Percentiles rank a stretch among this genome's conserved stretches.
These are phyloP conservation scores for Melolontha melolontha DNA, from an alignment of 2,888 invertebrate genomes.

Conservation along the genomic window DNA sequence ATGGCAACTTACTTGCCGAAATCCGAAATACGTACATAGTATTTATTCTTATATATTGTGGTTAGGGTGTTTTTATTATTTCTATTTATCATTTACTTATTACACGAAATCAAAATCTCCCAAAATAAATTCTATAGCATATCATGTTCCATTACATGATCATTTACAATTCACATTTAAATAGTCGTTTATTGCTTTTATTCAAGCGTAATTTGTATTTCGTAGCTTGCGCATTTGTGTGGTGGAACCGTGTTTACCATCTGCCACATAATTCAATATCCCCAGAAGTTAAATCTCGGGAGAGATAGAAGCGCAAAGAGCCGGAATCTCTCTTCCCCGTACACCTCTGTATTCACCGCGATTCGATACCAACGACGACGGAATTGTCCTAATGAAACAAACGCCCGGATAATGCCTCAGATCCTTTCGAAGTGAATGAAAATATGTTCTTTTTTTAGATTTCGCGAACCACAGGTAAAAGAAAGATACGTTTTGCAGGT, in stretches of 20 bases:
- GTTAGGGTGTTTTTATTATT: too few relatives aligned
- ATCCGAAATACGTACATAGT: too few relatives aligned
- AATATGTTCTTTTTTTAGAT: too few relatives aligned
- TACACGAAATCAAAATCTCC: too few relatives aligned
- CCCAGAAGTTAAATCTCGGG: constrained; percentile 42
- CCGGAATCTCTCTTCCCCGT: not conserved
- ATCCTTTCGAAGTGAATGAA: too few relatives aligned
- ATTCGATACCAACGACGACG: constrained; percentile 35
- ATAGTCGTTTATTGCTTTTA: constrained; percentile 25
- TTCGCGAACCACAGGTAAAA: too few relatives aligned
- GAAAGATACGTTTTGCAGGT: too few relatives aligned
- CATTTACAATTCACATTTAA: not conserved
- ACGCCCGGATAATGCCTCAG: constrained; percentile 4
- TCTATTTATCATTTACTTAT: too few relatives aligned
- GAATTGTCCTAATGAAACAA: constrained; percentile 46
- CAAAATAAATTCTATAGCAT: not conserved
- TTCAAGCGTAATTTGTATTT: constrained; percentile 15
- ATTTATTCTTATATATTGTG: too few relatives aligned
- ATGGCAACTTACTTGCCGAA: too few relatives aligned
- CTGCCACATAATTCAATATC: constrained; percentile 56
- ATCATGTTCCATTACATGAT: not conserved
- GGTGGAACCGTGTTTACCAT: constrained; percentile 49
- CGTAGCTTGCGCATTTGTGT: not conserved
- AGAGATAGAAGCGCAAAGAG: constrained; percentile 25
- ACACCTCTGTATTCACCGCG: not conserved